Base-by-base conservation (phyloP, 1,140 invertebrate genomes). In the Mamestra configurata region DNA sequence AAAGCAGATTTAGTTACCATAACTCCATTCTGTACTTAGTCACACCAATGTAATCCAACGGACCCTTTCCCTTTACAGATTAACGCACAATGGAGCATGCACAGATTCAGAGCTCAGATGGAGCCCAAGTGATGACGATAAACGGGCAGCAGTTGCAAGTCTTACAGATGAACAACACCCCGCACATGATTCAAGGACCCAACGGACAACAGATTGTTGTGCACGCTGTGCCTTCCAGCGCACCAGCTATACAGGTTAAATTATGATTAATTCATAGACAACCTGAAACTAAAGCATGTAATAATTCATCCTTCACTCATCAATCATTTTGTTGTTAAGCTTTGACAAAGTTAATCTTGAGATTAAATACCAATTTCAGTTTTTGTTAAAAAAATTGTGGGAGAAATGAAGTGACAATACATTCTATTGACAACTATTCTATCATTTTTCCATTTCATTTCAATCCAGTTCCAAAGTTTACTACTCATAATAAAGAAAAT, bases 161-260 rank as follows among this genome's bases (percentile, higher is more conserved):
- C 5, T 40, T 95, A 35, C 95, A 95, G 79, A 95, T 95, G 93
- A 95, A 92, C 66, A 92, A 90, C 53, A 77, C 85, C 4, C 89
- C 92, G 5, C 94, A 95, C 64, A 92, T 95, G 88, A 91, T 95
- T 59, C 94, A 95, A 77, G 93, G 93, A 0, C 93, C 94, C 13
- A 94, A 94, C 64, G 95, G 94, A 1, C 94, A 95, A 71, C 95
- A 95, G 76, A 95, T 95, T 77, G 90, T 95, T 35, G 92, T 95
- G 0, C 95, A 95, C 79, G 81, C 93, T 13, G 92, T 95, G 82
- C 94, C 91, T 2, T 83, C 91, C 0, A 82, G 85, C 5, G 86
- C 87, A 13, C 88, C 89, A 13, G 82, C 94, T 35, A 92, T 95
- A 83, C 95, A 95, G 91, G 95, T 95, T 27, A 59, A 27, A 59